Percentiles rank a stretch among this genome's conserved stretches.
These are phyloP conservation scores for Stenichneumon culpator DNA, from an alignment of 2,888 invertebrate genomes.

Conservation along the genomic window DNA sequence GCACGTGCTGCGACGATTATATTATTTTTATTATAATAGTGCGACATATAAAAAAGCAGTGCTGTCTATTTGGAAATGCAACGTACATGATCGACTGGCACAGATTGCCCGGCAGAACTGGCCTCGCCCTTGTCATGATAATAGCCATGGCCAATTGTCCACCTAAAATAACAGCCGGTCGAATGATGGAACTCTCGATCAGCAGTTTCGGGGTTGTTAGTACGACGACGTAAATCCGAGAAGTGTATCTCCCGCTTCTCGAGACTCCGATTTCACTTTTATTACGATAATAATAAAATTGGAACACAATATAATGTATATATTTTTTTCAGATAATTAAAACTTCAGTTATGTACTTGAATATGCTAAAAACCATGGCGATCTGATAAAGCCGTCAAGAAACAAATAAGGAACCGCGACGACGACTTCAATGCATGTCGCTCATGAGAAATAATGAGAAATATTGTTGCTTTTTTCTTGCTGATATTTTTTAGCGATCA, in stretches of 20 bases:
- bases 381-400: slow-evolving; percentile 10
- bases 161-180: slow-evolving; percentile 78
- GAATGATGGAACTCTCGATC: slow-evolving; percentile 76
- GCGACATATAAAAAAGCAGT: slow-evolving; percentile 24
- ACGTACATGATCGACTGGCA: slow-evolving; percentile 79
- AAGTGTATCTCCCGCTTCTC: background rate
- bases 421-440: slow-evolving; percentile 6
- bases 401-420: background rate
- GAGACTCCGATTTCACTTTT: background rate
- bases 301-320: background rate
- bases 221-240: slow-evolving; percentile 44
- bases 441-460: too few species aligned
- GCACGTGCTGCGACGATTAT: background rate
- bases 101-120: slow-evolving; percentile 71
- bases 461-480: background rate
- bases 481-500: slow-evolving; percentile 6
- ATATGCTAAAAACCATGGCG: slow-evolving; percentile 71
- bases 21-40: background rate
- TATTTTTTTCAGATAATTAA: slow-evolving; percentile 72
- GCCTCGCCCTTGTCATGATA: slow-evolving; percentile 73
- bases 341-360: slow-evolving; percentile 74
- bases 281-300: background rate
- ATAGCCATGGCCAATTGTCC: slow-evolving; percentile 74
- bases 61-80: slow-evolving; percentile 71
- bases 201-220: slow-evolving; percentile 77